A percentile compares a stretch with the other conserved stretches of the same genome.
Conservation (phyloP, 2,113 vertebrate species). For the Fulmarus glacialis region DNA sequence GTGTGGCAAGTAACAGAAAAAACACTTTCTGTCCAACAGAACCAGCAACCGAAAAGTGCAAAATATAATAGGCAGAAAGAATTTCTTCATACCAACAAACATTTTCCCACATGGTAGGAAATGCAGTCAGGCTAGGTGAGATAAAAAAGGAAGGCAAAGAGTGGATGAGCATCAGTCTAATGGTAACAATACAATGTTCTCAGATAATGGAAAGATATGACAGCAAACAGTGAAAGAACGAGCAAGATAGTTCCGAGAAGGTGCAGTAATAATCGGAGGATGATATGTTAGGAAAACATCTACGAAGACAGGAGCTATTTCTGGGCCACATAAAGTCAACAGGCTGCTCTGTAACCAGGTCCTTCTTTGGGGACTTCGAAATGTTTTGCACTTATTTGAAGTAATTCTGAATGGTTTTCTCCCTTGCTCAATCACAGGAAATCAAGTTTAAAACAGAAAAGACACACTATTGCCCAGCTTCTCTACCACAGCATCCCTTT, state of each 20-base stretch:
- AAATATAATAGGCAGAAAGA: background rate
- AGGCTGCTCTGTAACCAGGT: background rate
- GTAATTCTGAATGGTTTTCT: background rate
- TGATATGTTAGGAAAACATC: constrained; percentile 2
- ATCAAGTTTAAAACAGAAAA: constrained; percentile 3
- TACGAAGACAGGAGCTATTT: background rate
- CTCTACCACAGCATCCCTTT: background rate
- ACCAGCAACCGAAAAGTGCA: background rate
- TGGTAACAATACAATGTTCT: constrained; percentile 48
- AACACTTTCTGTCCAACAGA: background rate
- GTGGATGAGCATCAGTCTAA: constrained; percentile 58
- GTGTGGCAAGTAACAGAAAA: background rate
- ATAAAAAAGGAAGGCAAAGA: constrained; percentile 29
- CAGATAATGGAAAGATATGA: constrained; percentile 48
- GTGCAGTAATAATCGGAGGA: background rate
- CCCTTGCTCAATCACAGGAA: background rate
- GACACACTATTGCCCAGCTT: background rate
- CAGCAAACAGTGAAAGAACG: constrained; percentile 45
- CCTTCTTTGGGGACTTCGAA: background rate
- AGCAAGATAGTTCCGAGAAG: background rate
- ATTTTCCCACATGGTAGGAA: background rate
- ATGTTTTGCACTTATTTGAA: background rate
- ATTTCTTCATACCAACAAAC: background rate
- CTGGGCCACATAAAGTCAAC: constrained; percentile 36
- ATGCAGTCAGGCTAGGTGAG: constrained; percentile 1